These are phyloP conservation scores for Girardia tigrina DNA, from an alignment of 2,888 invertebrate genomes.

Conservation along the genomic window DNA sequence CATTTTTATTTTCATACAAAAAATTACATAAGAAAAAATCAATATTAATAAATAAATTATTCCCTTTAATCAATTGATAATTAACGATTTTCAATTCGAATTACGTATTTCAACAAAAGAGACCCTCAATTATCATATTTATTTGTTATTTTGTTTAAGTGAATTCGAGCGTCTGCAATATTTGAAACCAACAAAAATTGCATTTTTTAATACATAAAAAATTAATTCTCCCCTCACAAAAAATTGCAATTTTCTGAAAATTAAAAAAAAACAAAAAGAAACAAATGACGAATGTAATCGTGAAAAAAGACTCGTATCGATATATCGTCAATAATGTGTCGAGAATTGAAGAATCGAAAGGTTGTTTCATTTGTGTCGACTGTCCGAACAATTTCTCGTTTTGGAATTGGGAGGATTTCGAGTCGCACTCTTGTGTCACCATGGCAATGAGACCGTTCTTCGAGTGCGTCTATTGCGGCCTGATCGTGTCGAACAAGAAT, in stretches of 20 bases:
- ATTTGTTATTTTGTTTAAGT: slow-evolving; percentile 1
- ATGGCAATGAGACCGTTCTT: background rate
- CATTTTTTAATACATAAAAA: background rate
- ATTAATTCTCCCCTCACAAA: background rate
- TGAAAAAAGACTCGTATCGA: background rate
- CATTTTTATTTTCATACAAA: too few species aligned
- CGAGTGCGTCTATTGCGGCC: background rate
- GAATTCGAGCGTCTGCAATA: background rate
- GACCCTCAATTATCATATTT: background rate
- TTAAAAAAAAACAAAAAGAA: too few species aligned
- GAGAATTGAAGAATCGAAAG: slow-evolving; percentile 26
- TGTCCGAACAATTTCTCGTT: slow-evolving; percentile 20
- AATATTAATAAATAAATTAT: background rate
- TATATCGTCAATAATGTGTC: background rate
- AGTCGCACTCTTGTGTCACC: background rate
- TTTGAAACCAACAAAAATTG: slow-evolving; percentile 11
- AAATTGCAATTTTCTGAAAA: background rate
- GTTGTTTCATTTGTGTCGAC: slow-evolving; percentile 29
- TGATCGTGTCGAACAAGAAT: background rate
- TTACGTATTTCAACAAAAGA: too few species aligned
- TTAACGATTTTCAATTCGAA: too few species aligned
- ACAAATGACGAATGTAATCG: background rate
- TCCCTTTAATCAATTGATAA: too few species aligned
- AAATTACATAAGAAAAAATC: too few species aligned
- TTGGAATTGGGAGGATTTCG: slow-evolving; percentile 15